These are phyloP conservation scores for Xiphophorus birchmanni DNA, from an alignment of 2,797 vertebrate genomes.

Conservation along the genomic window DNA sequence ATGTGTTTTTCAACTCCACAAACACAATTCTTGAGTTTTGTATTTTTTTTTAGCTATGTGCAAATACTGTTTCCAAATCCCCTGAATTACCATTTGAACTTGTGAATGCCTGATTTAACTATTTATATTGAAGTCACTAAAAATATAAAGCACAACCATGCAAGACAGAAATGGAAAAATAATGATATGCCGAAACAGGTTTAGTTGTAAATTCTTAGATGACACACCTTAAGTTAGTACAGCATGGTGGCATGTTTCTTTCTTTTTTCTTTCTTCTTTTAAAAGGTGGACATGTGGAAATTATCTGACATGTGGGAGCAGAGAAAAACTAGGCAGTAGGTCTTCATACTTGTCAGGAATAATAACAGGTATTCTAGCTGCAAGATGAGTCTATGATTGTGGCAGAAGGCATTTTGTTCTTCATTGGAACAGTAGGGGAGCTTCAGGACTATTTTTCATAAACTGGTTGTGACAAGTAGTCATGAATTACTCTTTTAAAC, in stretches of 20 bases:
- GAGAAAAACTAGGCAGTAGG: constrained; percentile 42
- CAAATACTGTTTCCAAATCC: background rate
- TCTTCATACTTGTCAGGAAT: constrained; percentile 63
- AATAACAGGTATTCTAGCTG: constrained; percentile 70
- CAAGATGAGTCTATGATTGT: constrained; percentile 51
- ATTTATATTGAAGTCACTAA: background rate
- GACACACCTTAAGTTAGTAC: constrained; percentile 26
- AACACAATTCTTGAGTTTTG: background rate
- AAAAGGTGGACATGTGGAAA: constrained; percentile 50
- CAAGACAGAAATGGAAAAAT: constrained; percentile 61
- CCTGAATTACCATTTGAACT: background rate
- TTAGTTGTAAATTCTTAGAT: constrained; percentile 40
- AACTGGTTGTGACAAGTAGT: constrained; percentile 66
- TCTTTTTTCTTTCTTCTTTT: constrained; percentile 26
- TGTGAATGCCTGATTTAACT: background rate
- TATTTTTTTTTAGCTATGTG: background rate
- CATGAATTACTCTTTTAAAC: constrained; percentile 53
- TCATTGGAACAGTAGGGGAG: constrained; percentile 17
- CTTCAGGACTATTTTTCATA: constrained; percentile 45
- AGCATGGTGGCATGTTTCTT: constrained; percentile 47
- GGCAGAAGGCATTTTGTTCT: constrained; percentile 53
- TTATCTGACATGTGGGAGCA: constrained; percentile 43
- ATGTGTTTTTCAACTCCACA: background rate
- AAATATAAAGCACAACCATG: background rate
- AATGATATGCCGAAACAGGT: constrained; percentile 62